phyloP scores from a whole-genome alignment of 1,140 invertebrate species.

The Penaeus indicus region DNA sequence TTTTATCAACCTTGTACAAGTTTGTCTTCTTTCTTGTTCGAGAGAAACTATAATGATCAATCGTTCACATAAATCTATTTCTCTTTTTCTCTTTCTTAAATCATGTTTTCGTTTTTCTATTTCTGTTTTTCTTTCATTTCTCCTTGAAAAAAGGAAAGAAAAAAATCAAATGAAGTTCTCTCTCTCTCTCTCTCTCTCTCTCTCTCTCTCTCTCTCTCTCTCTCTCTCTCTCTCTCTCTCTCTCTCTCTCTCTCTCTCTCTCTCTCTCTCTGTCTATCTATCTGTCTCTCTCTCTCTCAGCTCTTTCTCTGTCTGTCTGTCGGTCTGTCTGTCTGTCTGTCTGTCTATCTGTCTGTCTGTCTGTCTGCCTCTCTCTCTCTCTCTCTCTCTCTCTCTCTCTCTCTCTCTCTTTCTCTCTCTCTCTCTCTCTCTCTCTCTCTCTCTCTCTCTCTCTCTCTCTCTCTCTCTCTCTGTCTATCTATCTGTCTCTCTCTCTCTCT shows the following conservation, averaged over 20 bases:
- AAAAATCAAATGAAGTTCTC: not conserved
- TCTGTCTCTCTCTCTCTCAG: slow-evolving; percentile 32
- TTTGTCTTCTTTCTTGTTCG: no score
- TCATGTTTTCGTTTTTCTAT: no score
- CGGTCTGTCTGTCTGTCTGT: no score
- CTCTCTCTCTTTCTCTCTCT: not conserved
- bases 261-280: slow-evolving; percentile 1
- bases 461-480: no score
- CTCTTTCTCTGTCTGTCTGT: no score
- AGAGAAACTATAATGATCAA: no score
- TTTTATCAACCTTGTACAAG: no score
- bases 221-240: slow-evolving; percentile 25
- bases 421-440: not conserved
- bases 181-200: slow-evolving; percentile 27
- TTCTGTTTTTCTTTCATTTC: no score
- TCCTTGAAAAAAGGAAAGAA: no score
- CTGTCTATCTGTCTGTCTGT: not conserved
- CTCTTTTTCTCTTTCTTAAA: no score
- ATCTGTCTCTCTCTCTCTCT: not conserved
- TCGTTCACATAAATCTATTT: no score
- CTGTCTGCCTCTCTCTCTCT: not conserved
- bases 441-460: not conserved
- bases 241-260: slow-evolving; percentile 38
- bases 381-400: not conserved
- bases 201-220: not conserved